Base-by-base conservation (phyloP, 2,113 vertebrate species). In the Nothobranchius furzeri region DNA sequence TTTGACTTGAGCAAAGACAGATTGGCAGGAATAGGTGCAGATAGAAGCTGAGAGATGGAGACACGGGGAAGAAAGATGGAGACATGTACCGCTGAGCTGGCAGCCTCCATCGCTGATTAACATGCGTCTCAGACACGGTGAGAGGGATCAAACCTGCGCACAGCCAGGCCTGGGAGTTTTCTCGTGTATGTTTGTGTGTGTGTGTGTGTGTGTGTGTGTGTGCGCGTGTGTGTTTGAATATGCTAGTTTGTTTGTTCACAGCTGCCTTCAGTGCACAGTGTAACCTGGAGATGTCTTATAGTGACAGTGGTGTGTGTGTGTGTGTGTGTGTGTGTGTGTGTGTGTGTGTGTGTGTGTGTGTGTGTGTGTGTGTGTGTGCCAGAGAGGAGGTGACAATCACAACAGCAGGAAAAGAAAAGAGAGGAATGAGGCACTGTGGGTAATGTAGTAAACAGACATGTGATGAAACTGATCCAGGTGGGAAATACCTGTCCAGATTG, bases 41-140 rank as follows among this genome's bases (percentile, higher is more conserved):
- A 73, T 66, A 74, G 75, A 73, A 48, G 50, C 55, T 56, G 68
- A 48, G 59, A 70, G 78, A 76, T 3, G 2, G 13, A 76, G 74
- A 78, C 46, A 12, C 5, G n/a, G n/a, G 75, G 51, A 50, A 61
- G 64, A 53, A 45, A 70, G 75, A 82, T 76, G 68, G 67, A 88
- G 72, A 75, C 70, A 35, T 85, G 82, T 76, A 70, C 47, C 73
- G 70, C 70, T 62, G 79, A 70, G 81, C 79, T 88, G 85, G 83
- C 89, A 88, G 82, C 69, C 75, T 79, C 79, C 68, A 47, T 54
- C 9, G 6, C 81, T 88, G 88, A 92, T 92, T 91, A 91, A 85
- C 88, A 93, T 90, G 89, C 91, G 71, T 84, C 85, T 91, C 87
- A 91, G 85, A 81, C 79, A 78, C 61, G 63, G 83, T 80, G 86